Conservation (phyloP, 2,888 invertebrate species). For the Acronicta aceris region DNA sequence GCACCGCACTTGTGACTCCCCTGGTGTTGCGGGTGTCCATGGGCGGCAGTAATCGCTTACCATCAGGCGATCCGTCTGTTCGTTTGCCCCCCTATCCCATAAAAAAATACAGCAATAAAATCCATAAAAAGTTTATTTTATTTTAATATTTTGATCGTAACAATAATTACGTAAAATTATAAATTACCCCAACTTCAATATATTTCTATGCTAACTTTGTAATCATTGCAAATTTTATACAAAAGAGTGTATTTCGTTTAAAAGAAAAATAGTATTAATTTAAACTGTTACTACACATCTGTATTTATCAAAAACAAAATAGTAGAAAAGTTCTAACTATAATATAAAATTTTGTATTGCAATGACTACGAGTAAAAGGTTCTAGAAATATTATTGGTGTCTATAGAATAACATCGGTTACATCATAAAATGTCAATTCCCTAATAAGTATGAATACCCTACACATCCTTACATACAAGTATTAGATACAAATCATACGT, state of each 20-base stretch:
- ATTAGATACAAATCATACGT: slow-evolving; percentile 62
- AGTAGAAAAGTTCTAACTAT: background rate
- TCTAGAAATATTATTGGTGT: slow-evolving; percentile 56
- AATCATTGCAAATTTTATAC: slow-evolving; percentile 32
- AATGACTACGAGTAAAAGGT: slow-evolving; percentile 27
- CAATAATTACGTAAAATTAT: too few species aligned
- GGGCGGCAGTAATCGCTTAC: too few species aligned
- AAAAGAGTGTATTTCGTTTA: background rate
- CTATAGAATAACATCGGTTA: slow-evolving; percentile 71
- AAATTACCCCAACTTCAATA: slow-evolving; percentile 26
- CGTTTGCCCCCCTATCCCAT: too few species aligned
- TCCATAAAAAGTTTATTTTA: too few species aligned
- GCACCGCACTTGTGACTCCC: too few species aligned
- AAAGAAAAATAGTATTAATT: background rate
- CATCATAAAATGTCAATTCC: slow-evolving; percentile 76
- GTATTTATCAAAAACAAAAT: background rate
- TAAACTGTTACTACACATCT: background rate
- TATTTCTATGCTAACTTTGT: slow-evolving; percentile 28
- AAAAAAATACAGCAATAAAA: too few species aligned
- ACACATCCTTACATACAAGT: slow-evolving; percentile 74
- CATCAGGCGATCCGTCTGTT: too few species aligned
- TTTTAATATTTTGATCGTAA: too few species aligned
- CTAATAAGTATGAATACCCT: slow-evolving; percentile 79
- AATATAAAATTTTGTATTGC: slow-evolving; percentile 16
- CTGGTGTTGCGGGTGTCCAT: too few species aligned